phyloP scores from a whole-genome alignment of 2,113 vertebrate species.

The Leucopternis melanops region DNA sequence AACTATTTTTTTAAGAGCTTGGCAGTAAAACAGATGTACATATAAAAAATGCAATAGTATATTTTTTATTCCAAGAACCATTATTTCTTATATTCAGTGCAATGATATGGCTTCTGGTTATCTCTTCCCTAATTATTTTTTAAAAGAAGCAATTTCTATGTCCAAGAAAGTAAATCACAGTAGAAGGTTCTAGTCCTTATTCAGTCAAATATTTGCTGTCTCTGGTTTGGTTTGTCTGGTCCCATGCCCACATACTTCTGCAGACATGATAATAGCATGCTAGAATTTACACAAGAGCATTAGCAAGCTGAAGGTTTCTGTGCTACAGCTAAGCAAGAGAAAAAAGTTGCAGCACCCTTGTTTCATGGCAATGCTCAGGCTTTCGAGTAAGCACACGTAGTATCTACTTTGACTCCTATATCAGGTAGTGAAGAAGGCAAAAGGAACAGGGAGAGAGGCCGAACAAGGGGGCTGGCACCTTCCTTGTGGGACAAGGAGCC shows the following conservation, averaged over 20 bases:
- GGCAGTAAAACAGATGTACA: not conserved
- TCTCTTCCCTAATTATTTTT: not conserved
- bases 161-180: not conserved
- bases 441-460: not conserved
- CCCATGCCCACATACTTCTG: not conserved
- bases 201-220: not conserved
- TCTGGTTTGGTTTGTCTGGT: not conserved
- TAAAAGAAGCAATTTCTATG: not conserved
- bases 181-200: not conserved
- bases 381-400: accelerated
- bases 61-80: not conserved
- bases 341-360: not conserved
- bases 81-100: not conserved
- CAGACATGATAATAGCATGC: not conserved
- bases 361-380: not conserved
- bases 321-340: not conserved
- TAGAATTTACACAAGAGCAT: not conserved
- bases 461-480: too few relatives aligned
- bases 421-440: not conserved
- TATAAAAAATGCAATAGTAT: not conserved
- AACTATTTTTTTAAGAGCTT: not conserved
- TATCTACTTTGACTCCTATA: not conserved
- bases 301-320: not conserved
- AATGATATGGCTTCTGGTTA: not conserved
- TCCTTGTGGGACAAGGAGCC: too few relatives aligned